phyloP scores from a whole-genome alignment of 2,797 vertebrate genomes.

The Percopsis omiscomaycus region DNA sequence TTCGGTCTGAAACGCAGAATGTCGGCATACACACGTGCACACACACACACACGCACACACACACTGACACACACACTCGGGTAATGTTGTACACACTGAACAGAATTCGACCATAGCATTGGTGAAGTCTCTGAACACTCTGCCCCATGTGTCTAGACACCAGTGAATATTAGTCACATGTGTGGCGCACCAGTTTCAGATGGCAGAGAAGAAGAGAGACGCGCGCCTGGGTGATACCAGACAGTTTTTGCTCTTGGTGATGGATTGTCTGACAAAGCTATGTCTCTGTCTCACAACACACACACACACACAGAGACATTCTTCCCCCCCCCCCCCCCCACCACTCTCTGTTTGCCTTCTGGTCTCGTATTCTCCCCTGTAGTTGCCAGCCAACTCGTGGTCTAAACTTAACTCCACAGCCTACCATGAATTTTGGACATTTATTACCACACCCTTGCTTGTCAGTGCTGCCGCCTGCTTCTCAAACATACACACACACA shows the following conservation, averaged over 20 bases:
- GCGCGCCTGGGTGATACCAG: constrained; percentile 37
- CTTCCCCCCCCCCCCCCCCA: neutral
- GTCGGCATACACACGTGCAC: too few species aligned
- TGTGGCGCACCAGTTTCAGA: constrained; percentile 48
- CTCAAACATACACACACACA: constrained; percentile 37
- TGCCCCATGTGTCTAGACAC: constrained; percentile 52
- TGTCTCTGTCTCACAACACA: constrained; percentile 33
- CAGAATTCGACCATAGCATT: constrained; percentile 21
- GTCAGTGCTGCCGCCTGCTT: constrained; percentile 48
- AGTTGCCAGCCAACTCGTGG: constrained; percentile 55
- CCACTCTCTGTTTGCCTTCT: constrained; percentile 48
- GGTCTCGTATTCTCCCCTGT: constrained; percentile 34
- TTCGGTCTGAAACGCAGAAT: neutral
- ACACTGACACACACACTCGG: neutral
- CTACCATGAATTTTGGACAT: constrained; percentile 61
- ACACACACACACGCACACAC: too few species aligned
- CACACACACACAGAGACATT: neutral
- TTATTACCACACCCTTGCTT: constrained; percentile 69
- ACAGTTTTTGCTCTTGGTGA: constrained; percentile 28
- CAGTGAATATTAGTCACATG: constrained; percentile 48
- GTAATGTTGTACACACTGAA: constrained; percentile 20
- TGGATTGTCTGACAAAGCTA: constrained; percentile 51
- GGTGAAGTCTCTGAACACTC: constrained; percentile 35
- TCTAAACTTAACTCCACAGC: constrained; percentile 74
- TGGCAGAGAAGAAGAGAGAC: constrained; percentile 32